phyloP scores from a whole-genome alignment of 2,113 vertebrate genomes.

The Peucedramus taeniatus region DNA sequence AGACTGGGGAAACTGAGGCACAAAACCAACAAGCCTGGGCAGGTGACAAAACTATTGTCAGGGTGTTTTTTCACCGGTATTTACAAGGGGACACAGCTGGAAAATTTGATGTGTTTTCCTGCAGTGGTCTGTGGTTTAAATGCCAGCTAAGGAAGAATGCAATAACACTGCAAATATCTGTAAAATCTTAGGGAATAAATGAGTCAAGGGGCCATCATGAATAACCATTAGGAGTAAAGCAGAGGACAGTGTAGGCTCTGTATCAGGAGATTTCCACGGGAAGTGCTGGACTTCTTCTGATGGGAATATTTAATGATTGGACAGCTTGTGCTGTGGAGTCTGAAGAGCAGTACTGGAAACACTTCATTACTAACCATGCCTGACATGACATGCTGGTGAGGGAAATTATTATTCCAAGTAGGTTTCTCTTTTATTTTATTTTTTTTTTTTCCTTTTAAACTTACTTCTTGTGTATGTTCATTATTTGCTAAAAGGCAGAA shows the following conservation, averaged over 20 bases:
- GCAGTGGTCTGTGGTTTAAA: not conserved
- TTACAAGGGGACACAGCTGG: not conserved
- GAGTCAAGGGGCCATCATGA: not conserved
- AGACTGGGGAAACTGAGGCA: not conserved
- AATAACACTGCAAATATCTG: not conserved
- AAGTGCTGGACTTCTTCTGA: not conserved
- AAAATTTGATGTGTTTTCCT: not conserved
- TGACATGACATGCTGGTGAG: not conserved
- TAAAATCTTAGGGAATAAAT: not conserved
- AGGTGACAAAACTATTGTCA: not conserved
- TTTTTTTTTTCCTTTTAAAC: not conserved
- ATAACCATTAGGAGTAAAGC: not conserved
- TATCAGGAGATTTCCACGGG: not conserved
- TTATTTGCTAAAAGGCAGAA: constrained; percentile 14
- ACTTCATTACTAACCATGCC: not conserved
- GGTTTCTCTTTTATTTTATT: not conserved
- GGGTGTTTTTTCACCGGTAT: not conserved
- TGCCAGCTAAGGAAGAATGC: not conserved
- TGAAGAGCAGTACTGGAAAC: not conserved
- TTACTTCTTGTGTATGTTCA: not conserved
- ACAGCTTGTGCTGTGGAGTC: not conserved
- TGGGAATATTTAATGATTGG: not conserved
- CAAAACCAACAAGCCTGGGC: not conserved
- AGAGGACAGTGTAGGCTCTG: not conserved
- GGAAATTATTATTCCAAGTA: not conserved